Evolutionary conservation across 2,888 invertebrate genomes (phyloP).

Genomic region (Mesorhabditis sp.): DNA sequence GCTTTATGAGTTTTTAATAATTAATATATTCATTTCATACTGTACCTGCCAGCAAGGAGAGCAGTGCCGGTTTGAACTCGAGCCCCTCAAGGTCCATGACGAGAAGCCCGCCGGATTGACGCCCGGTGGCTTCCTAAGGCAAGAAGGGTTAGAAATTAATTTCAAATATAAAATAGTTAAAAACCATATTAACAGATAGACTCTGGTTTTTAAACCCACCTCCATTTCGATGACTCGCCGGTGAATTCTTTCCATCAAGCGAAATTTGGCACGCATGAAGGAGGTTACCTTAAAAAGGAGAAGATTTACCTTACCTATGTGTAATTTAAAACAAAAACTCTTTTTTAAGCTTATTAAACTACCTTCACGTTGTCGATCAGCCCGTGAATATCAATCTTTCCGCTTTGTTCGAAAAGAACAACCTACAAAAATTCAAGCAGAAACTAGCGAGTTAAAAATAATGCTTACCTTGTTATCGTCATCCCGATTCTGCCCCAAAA

Average conservation of each 20-base stretch:
- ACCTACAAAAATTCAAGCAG: conserved; percentile 15
- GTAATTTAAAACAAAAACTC: not conserved
- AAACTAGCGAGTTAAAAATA: not conserved
- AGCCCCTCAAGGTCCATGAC: conserved; percentile 52
- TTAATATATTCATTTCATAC: not conserved
- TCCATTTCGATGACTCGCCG: conserved; percentile 35
- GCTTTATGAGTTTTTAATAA: not conserved
- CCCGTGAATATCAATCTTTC: conserved; percentile 45
- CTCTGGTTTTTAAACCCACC: not conserved
- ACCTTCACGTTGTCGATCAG: conserved; percentile 31
- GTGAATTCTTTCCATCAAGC: conserved; percentile 51
- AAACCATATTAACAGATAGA: conserved; percentile 11
- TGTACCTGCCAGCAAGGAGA: conserved; percentile 48
- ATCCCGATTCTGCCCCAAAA: conserved; percentile 39
- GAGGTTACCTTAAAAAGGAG: conserved; percentile 35
- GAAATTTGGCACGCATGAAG: conserved; percentile 52
- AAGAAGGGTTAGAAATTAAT: too few species aligned
- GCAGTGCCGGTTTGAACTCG: conserved; percentile 41
- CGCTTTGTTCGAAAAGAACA: conserved; percentile 45
- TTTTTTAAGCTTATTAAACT: not conserved
- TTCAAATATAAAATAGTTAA: not conserved
- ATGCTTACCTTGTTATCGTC: conserved; percentile 33
- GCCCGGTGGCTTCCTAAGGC: conserved; percentile 23
- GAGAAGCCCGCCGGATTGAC: conserved; percentile 42
- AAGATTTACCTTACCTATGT: not conserved